Evolutionary conservation across 2,888 invertebrate species (phyloP), one percentile per base, ranked within the genome.

Genomic region (Mongoloraphidia duomilia): DNA sequence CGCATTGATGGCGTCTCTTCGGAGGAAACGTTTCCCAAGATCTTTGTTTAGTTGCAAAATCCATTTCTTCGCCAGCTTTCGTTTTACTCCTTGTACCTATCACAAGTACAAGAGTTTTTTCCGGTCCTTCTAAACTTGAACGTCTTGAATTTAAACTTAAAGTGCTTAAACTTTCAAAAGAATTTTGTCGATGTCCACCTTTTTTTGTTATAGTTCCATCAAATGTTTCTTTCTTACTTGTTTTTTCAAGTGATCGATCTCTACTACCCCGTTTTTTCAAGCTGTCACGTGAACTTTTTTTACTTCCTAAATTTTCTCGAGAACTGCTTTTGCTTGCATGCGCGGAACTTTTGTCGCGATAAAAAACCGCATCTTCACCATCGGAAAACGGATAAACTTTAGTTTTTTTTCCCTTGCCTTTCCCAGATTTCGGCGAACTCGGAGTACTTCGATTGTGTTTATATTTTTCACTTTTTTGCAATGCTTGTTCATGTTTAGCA

Each of bases 1-100:
- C 43, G 14, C 34, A 36, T n/a, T 41, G 34, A 9, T 43, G 48
- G 36, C 43, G 48, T 9, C 65, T 58, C 56, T 73, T 72, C 11
- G 77, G 73, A 2, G 77, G 77, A 57, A 78, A 78, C 0, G 77
- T 78, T 60, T 78, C 78, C 77, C 77, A 78, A 49, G 76, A 76
- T 41, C 77, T 66, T 60, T 77, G 77, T 57, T 77, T 77, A 59
- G 75, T 75, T 47, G 76, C 73, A 53, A 74, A 48, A 43, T 48
- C 48, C 17, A 14, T 46, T n/a, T 34, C 26, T 41, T 47, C 41
- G 34, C 41, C 47, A 54, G 53, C 13, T 51, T 52, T 47, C 45
- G 47, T 45, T 49, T 49, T 41, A 51, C 41, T 50, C 34, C 35
- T 51, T 34, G 58, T 58, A 13, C 61, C 73, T 53, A 75, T 72